Evolutionary conservation across 1,140 invertebrate species (phyloP).

Genomic region (Drosophila repletoides): DNA sequence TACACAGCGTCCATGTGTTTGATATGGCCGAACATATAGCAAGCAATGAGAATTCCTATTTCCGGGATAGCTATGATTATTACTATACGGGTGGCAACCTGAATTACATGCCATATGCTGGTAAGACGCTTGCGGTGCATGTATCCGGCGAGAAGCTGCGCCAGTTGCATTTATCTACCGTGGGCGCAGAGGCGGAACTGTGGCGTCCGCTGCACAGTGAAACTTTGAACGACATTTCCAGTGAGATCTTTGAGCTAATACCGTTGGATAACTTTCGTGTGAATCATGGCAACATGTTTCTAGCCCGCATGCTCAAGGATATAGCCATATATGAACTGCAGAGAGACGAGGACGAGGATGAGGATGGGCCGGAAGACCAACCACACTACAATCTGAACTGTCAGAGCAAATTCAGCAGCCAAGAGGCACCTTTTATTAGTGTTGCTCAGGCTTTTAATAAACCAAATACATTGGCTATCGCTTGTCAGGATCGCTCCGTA

Average conservation of each 20-base stretch:
- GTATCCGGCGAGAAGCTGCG: conserved; percentile 38
- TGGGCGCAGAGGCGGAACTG: conserved; percentile 28
- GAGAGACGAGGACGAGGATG: not conserved
- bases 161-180: conserved; percentile 39
- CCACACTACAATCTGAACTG: conserved; percentile 34
- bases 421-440: conserved; percentile 32
- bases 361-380: not conserved
- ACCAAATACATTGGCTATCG: conserved; percentile 36
- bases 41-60: conserved; percentile 45
- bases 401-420: conserved; percentile 32
- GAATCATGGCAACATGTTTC: conserved; percentile 36
- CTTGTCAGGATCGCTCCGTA: conserved; percentile 47
- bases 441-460: conserved; percentile 28
- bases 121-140: conserved; percentile 39
- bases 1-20: conserved; percentile 34
- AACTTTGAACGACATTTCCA: conserved; percentile 23
- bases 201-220: conserved; percentile 39
- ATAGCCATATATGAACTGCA: conserved; percentile 44
- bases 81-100: conserved; percentile 64
- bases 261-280: conserved; percentile 29
- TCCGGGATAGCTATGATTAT: conserved; percentile 64
- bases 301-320: conserved; percentile 48
- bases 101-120: conserved; percentile 14
- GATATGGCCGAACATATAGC: conserved; percentile 62
- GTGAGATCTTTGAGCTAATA: conserved; percentile 53